Evolutionary conservation across 1,140 invertebrate species (phyloP).

Genomic region (Zaprionus inermis): DNA sequence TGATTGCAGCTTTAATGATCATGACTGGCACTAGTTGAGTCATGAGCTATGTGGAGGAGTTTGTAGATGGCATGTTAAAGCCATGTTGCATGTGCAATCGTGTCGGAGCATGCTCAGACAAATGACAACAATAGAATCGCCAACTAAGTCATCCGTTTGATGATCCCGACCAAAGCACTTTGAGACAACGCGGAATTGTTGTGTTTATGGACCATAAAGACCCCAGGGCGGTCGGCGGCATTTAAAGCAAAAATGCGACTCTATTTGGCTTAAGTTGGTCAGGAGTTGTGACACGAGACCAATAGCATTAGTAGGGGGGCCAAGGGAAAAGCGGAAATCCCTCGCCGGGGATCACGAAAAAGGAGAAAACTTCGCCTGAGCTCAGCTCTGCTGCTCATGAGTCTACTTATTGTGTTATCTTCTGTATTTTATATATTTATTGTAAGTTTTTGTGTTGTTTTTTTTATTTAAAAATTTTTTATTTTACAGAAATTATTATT

Average conservation of each 20-base stretch:
- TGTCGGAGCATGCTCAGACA: conserved; percentile 32
- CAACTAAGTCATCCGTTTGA: conserved; percentile 36
- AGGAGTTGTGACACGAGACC: neutral
- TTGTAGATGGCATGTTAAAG: conserved; percentile 8
- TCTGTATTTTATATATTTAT: neutral
- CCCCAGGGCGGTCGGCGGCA: conserved; percentile 1
- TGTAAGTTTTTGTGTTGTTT: too few species aligned
- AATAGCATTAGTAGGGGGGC: neutral
- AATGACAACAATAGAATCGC: conserved; percentile 43
- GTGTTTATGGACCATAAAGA: conserved; percentile 32
- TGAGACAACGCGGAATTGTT: conserved; percentile 10
- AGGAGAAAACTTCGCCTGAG: neutral
- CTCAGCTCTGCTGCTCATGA: neutral
- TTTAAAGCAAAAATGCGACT: conserved; percentile 35
- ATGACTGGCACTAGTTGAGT: conserved; percentile 46
- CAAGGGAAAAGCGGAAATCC: neutral
- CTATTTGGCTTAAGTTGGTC: neutral
- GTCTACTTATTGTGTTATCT: neutral
- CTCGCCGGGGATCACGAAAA: too few species aligned
- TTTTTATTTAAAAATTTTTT: too few species aligned
- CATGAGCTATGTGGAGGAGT: neutral
- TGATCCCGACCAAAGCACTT: neutral
- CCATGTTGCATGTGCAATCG: conserved; percentile 31
- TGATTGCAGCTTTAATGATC: conserved; percentile 64
- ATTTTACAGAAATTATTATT: too few species aligned